Evolutionary conservation across 2,888 invertebrate species (phyloP).

Genomic region (Cephus sareptanus): DNA sequence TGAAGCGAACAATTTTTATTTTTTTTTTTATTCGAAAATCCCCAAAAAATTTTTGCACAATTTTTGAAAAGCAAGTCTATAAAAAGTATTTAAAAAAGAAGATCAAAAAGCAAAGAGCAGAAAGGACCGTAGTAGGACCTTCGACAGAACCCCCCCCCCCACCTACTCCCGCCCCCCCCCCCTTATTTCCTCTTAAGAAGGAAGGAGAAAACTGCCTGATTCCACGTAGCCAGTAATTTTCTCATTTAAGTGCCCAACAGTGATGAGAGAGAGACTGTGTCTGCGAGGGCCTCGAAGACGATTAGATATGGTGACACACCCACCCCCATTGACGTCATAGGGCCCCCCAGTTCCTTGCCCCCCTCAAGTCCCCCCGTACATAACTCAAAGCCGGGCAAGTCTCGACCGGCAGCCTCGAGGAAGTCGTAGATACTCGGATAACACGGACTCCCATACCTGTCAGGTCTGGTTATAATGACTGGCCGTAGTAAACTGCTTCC

Average conservation of each 20-base stretch:
- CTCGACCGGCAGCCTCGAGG: background rate
- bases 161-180: background rate
- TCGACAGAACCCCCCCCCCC: background rate
- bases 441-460: background rate
- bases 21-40: too few species aligned
- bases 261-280: background rate
- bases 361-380: background rate
- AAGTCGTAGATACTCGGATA: background rate
- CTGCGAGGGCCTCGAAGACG: background rate
- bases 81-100: too few species aligned
- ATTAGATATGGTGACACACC: conserved; percentile 6
- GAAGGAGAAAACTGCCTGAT: background rate
- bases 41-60: too few species aligned
- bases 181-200: background rate
- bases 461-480: background rate
- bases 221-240: conserved; percentile 1
- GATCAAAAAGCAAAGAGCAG: background rate
- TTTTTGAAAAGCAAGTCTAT: too few species aligned
- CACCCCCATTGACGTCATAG: conserved; percentile 9
- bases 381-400: background rate
- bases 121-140: background rate
- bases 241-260: background rate
- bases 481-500: background rate
- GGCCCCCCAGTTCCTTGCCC: background rate
- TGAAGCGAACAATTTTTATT: too few species aligned